Percentiles rank a stretch among this genome's conserved stretches.
Conservation (phyloP, 1,140 invertebrate genomes). For the Gonioctena quinquepunctata region DNA sequence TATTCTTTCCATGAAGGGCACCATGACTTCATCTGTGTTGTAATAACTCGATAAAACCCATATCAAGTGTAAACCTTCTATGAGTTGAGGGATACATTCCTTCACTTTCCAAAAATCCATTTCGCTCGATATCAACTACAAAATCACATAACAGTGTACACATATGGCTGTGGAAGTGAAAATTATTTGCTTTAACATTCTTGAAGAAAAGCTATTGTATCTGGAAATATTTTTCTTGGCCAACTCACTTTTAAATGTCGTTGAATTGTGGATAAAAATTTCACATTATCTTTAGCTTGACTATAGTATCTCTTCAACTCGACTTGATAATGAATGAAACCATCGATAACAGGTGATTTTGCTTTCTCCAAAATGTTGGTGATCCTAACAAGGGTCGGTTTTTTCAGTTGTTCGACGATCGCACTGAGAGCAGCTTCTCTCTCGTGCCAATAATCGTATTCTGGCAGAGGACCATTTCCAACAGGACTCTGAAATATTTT, state of each 20-base stretch:
- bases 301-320: conserved; percentile 71
- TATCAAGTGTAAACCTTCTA: conserved; percentile 82
- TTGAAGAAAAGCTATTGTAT: no score
- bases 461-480: conserved; percentile 76
- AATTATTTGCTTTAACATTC: no score
- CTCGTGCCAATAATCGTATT: conserved; percentile 83
- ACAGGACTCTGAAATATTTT: conserved; percentile 58
- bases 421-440: conserved; percentile 74
- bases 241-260: conserved; percentile 79
- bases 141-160: no score
- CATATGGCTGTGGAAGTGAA: no score
- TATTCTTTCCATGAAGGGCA: conserved; percentile 76
- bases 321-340: conserved; percentile 60
- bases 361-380: conserved; percentile 60
- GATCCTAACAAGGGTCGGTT: conserved; percentile 65
- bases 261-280: conserved; percentile 79
- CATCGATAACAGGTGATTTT: conserved; percentile 57
- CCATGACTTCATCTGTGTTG: conserved; percentile 74
- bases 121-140: conserved; percentile 38
- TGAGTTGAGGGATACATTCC: conserved; percentile 74
- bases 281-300: conserved; percentile 82
- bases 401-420: conserved; percentile 79
- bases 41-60: conserved; percentile 81
- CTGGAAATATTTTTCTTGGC: background rate
- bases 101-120: conserved; percentile 72